These are phyloP conservation scores for Leptobrachium ailaonicum DNA, from an alignment of 2,113 vertebrate species.

Conservation along the genomic window DNA sequence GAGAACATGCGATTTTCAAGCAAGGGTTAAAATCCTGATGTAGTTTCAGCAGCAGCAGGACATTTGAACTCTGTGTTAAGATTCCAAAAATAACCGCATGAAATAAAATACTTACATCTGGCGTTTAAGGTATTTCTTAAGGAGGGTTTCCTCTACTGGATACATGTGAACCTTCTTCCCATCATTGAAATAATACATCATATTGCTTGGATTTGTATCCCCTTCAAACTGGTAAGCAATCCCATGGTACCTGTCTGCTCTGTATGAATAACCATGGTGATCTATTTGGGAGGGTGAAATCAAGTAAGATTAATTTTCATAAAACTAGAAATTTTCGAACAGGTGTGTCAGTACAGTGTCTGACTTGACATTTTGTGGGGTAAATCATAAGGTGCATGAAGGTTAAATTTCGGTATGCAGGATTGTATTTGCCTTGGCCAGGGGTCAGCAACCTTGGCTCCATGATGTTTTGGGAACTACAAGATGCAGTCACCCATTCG, in stretches of 20 bases:
- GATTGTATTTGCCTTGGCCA: too few species aligned
- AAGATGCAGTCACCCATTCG: too few species aligned
- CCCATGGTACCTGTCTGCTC: constrained; percentile 67
- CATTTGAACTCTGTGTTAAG: too few species aligned
- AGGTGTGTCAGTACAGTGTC: too few species aligned
- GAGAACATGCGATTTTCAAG: neutral
- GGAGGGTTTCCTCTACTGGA: constrained; percentile 86
- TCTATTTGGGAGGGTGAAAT: constrained; percentile 66
- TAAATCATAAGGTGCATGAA: too few species aligned
- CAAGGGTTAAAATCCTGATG: neutral
- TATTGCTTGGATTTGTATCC: constrained; percentile 74
- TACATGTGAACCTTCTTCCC: constrained; percentile 88
- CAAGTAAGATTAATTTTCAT: neutral
- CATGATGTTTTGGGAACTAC: too few species aligned
- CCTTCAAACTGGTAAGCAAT: constrained; percentile 52
- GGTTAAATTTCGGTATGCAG: too few species aligned
- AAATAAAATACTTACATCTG: constrained; percentile 83
- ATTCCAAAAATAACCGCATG: too few species aligned
- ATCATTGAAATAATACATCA: constrained; percentile 93
- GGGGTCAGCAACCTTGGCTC: too few species aligned
- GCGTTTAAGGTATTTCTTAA: constrained; percentile 93
- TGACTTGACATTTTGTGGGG: too few species aligned
- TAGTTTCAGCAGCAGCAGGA: too few species aligned
- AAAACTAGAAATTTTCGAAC: too few species aligned
- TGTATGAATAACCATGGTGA: constrained; percentile 80